Base-by-base conservation (phyloP, 2,797 vertebrate genomes). In the Poliocrania exsul region DNA sequence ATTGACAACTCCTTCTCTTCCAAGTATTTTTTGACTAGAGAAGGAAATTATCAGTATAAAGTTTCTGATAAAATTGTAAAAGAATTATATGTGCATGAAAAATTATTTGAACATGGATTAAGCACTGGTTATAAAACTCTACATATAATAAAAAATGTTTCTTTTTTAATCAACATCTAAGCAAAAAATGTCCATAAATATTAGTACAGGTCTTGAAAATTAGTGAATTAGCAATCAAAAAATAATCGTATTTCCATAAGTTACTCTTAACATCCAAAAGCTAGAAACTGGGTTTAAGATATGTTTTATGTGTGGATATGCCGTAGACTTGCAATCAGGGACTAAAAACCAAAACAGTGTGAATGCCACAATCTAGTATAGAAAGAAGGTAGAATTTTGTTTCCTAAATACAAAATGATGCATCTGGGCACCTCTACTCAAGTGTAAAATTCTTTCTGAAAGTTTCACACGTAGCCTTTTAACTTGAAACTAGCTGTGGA, bases 61-160 rank as follows among this genome's bases (percentile, higher is more conserved):
- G 3, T 14, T 49, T 31, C 40, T 2, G 2, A 31, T 0, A 28
- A 49, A 86, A 44, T 40, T 35, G 6, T 2, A 19, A 62, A 70
- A 50, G 33, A 21, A 15, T 1, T 20, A 9, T 10, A 65, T 81
- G 9, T 13, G 1, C 1, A 5, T n/a, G 8, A 70, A 80, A 82
- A 83, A 53, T 8, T 1, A 49, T n/a, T 38, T 74, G 7, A 51
- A 51, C 10, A 42, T 16, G 5, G 17, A 23, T 60, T 47, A 15
- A 78, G 18, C 23, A 20, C 7, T 46, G 3, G 3, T 44, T 80
- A 75, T 61, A 6, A 58, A 66, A n/a, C 2, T 81, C 14, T 2
- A 3, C 0, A 2, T 2, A 44, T 7, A 46, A 11, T 31, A 40
- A 40, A 11, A 0, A 56, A 56, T 28, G 1, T 37, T 67, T 44